Percentiles rank a stretch among this genome's conserved stretches.
phyloP scores from a whole-genome alignment of 2,888 invertebrate species.

The Pollenia griseotomentosa region DNA sequence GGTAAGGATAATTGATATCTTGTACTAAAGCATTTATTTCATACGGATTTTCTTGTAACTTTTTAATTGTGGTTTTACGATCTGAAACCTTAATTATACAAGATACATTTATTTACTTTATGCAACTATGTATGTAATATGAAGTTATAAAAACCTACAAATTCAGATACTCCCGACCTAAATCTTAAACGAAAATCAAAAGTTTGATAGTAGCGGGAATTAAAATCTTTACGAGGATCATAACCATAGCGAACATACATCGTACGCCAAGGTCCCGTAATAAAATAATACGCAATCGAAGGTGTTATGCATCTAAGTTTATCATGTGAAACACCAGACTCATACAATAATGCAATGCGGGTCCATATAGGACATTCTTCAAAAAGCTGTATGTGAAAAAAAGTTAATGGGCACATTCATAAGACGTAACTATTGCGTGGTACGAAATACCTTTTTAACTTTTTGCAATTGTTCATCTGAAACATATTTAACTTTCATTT shows the following conservation, averaged over 20 bases:
- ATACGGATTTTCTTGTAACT: constrained; percentile 79
- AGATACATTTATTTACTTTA: neutral
- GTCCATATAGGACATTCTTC: constrained; percentile 96
- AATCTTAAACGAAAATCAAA: constrained; percentile 90
- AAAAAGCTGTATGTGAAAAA: constrained; percentile 87
- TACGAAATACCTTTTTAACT: constrained; percentile 83
- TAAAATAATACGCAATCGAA: constrained; percentile 92
- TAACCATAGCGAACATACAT: constrained; percentile 96
- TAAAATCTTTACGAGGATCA: constrained; percentile 93
- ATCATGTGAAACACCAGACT: constrained; percentile 86
- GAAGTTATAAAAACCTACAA: constrained; percentile 74
- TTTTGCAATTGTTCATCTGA: constrained; percentile 84
- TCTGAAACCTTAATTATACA: constrained; percentile 76
- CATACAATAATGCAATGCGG: constrained; percentile 89
- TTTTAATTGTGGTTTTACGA: constrained; percentile 77
- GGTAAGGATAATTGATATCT: constrained; percentile 84
- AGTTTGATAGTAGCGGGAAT: constrained; percentile 93
- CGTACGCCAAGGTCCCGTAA: constrained; percentile 96
- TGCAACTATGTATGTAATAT: neutral
- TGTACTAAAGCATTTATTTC: constrained; percentile 79
- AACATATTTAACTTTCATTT: constrained; percentile 84
- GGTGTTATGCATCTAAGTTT: constrained; percentile 92
- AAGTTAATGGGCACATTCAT: neutral
- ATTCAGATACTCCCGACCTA: constrained; percentile 81
- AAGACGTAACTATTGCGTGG: neutral